A percentile compares a stretch with the other conserved stretches of the same genome.
phyloP scores from a whole-genome alignment of 2,888 invertebrate genomes.

The Papilio demoleus region DNA sequence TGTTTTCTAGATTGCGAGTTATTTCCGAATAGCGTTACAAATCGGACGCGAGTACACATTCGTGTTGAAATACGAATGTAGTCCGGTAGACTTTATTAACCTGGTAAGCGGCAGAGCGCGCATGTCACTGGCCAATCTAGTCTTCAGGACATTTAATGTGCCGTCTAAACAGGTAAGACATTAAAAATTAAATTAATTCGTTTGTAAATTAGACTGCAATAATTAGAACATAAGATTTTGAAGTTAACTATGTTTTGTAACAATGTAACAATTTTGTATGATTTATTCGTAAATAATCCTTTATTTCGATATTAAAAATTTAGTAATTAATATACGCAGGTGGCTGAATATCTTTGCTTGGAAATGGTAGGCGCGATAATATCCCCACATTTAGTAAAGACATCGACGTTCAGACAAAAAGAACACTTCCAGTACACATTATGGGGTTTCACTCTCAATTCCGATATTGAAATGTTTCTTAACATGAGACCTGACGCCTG shows the following conservation, averaged over 20 bases:
- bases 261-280: no score
- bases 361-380: slow-evolving; percentile 84
- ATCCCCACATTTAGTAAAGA: slow-evolving; percentile 76
- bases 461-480: slow-evolving; percentile 83
- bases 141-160: slow-evolving; percentile 77
- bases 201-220: background rate
- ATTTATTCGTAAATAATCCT: no score
- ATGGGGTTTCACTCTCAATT: slow-evolving; percentile 83
- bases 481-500: slow-evolving; percentile 84
- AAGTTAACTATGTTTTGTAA: no score
- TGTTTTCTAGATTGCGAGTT: slow-evolving; percentile 65
- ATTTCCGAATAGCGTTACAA: slow-evolving; percentile 75
- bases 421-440: slow-evolving; percentile 81
- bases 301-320: slow-evolving; percentile 18
- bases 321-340: slow-evolving; percentile 60
- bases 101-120: slow-evolving; percentile 74
- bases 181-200: background rate
- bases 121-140: slow-evolving; percentile 77
- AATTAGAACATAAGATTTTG: background rate
- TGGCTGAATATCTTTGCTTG: slow-evolving; percentile 85
- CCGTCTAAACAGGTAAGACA: slow-evolving; percentile 70
- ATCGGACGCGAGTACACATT: slow-evolving; percentile 76
- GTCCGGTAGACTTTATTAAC: slow-evolving; percentile 76
- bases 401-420: slow-evolving; percentile 77
- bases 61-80: slow-evolving; percentile 74